A percentile compares a stretch with the other conserved stretches of the same genome.
Evolutionary conservation across 2,888 invertebrate species (phyloP).

Genomic region (Phaonia tiefii): DNA sequence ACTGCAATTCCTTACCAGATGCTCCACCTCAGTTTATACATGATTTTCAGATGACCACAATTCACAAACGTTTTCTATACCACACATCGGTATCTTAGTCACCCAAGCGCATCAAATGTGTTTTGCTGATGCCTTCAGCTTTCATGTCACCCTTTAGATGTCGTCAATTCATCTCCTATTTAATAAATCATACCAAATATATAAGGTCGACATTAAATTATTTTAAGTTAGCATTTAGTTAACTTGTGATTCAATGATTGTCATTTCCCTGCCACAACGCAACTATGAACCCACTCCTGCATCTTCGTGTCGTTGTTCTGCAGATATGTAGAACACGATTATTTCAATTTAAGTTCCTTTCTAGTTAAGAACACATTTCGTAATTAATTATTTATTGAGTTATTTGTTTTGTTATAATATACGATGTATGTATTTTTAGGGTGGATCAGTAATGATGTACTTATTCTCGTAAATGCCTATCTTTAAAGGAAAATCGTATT

Average conservation of each 20-base stretch:
- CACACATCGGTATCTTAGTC: slow-evolving; percentile 75
- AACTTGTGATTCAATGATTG: slow-evolving; percentile 49
- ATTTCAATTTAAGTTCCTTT: slow-evolving; percentile 16
- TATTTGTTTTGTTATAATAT: background rate
- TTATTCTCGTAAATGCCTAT: slow-evolving; percentile 17
- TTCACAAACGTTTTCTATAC: slow-evolving; percentile 69
- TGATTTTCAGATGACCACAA: slow-evolving; percentile 36
- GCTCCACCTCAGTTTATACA: background rate
- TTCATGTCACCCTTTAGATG: slow-evolving; percentile 16
- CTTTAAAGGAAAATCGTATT: too few species aligned
- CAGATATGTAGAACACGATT: background rate
- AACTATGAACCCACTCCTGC: background rate
- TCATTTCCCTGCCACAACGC: background rate
- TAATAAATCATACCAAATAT: slow-evolving; percentile 75
- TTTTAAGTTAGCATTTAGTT: slow-evolving; percentile 74
- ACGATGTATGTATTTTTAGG: background rate
- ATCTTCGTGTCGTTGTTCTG: background rate
- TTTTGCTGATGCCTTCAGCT: slow-evolving; percentile 7
- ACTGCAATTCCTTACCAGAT: background rate
- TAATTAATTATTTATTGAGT: background rate
- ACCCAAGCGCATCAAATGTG: slow-evolving; percentile 35
- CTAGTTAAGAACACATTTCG: background rate
- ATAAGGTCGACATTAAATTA: slow-evolving; percentile 71
- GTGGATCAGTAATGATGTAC: slow-evolving; percentile 14
- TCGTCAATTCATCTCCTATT: slow-evolving; percentile 34